phyloP scores from a whole-genome alignment of 2,797 vertebrate species.

The Adelosebastes latens region DNA sequence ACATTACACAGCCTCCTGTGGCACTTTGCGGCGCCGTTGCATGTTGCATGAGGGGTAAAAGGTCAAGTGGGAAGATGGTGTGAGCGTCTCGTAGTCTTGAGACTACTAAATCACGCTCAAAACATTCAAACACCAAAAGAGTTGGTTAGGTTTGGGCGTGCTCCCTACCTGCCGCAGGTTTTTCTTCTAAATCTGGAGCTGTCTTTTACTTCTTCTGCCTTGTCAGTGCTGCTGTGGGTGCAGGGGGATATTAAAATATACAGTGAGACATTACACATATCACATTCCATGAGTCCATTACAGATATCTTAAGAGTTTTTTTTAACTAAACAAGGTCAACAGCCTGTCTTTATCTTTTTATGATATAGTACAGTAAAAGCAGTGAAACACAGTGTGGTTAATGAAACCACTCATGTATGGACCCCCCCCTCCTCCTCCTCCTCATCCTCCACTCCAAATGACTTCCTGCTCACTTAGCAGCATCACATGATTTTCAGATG shows the following conservation, averaged over 20 bases:
- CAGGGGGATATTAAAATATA: neutral
- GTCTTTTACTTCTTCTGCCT: neutral
- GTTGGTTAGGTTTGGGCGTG: neutral
- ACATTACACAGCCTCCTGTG: slow-evolving; percentile 14
- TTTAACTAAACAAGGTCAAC: neutral
- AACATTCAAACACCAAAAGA: neutral
- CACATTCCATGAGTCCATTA: neutral
- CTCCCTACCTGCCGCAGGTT: slow-evolving; percentile 59
- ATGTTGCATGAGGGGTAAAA: slow-evolving; percentile 26
- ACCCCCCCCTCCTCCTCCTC: neutral
- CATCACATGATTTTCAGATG: slow-evolving; percentile 64
- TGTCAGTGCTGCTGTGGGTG: neutral
- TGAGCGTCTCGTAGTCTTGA: neutral
- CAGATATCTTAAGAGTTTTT: neutral
- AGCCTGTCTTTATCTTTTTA: neutral
- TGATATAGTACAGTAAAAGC: neutral
- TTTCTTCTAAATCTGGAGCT: slow-evolving; percentile 43
- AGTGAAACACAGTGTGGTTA: neutral
- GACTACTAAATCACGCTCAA: neutral
- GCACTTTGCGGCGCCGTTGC: neutral
- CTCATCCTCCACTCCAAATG: neutral
- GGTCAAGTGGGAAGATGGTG: slow-evolving; percentile 13
- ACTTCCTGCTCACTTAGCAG: slow-evolving; percentile 28
- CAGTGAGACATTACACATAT: neutral
- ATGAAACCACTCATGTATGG: slow-evolving; percentile 1